These are phyloP conservation scores for Drosophila carrolli DNA, from an alignment of 1,140 invertebrate genomes.

Conservation along the genomic window DNA sequence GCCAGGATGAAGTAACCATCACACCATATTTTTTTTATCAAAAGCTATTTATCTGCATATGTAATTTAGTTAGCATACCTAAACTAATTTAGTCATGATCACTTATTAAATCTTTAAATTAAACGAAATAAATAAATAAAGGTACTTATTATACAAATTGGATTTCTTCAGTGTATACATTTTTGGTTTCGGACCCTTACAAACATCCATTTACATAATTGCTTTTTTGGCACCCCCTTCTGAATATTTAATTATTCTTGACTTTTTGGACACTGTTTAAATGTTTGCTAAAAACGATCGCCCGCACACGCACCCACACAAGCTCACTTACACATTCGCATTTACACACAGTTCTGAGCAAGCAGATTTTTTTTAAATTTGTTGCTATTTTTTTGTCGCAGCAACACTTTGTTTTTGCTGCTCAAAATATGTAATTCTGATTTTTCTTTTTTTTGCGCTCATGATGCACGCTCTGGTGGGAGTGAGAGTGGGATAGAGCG, in stretches of 20 bases:
- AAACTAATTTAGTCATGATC: not conserved
- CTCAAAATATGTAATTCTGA: constrained; percentile 68
- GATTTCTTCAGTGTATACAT: not conserved
- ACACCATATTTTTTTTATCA: too few relatives aligned
- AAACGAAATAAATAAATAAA: too few relatives aligned
- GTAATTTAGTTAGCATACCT: too few relatives aligned
- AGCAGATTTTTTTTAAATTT: constrained; percentile 70
- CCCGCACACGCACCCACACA: constrained; percentile 53
- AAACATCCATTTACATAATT: not conserved
- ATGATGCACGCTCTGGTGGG: constrained; percentile 33
- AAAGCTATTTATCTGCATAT: too few relatives aligned
- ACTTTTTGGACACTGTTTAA: constrained; percentile 55
- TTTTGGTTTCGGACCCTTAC: too few relatives aligned
- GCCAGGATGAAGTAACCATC: too few relatives aligned
- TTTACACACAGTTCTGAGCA: constrained; percentile 56
- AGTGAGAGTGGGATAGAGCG: constrained; percentile 4
- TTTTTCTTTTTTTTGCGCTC: constrained; percentile 61
- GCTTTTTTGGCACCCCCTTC: not conserved
- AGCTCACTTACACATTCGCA: constrained; percentile 35
- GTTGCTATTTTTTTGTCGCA: constrained; percentile 58
- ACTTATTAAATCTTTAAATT: not conserved
- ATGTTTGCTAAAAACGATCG: constrained; percentile 72
- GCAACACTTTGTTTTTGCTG: constrained; percentile 74
- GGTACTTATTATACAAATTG: too few relatives aligned
- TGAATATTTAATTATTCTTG: constrained; percentile 4